Evolutionary conservation across 2,797 vertebrate species (phyloP), one percentile per base, ranked within the genome.

Genomic region (Lagocephalus sceleratus): DNA sequence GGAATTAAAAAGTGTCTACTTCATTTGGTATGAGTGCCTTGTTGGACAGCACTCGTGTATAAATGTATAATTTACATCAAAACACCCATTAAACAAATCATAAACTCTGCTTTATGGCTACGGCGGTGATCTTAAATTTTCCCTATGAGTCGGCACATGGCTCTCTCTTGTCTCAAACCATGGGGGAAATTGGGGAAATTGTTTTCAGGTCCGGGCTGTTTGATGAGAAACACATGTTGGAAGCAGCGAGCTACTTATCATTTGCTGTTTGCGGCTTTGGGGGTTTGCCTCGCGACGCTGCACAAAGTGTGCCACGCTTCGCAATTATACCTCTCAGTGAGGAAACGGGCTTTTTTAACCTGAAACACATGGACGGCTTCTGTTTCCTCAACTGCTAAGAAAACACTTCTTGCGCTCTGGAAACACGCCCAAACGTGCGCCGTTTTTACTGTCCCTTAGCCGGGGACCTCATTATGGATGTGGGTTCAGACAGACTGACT

Each of bases 151-250:
- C 84, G 84, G 76, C 68, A 80, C 73, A 67, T 87, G 83, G 85
- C 83, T 81, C 77, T 64, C 63, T 79, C 78, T 92, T 94, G 92
- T 94, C 85, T 90, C 84, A 73, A 91, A 91, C 92, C 92, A 85
- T 89, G 83, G 85, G 87, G 92, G 93, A 95, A 94, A 94, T 92
- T 91, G 90, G 16, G 87, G 84, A 93, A 94, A 93, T 92, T 90
- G 91, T 93, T 94, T 94, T 90, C 90, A 91, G 86, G 90, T 92
- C 86, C 81, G 49, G 75, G 85, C 85, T 83, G 73, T 88, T 84
- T 93, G 91, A 95, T 94, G 86, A 91, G 91, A 92, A 93, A 89
- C 95, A 96, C 89, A 92, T 95, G 94, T 92, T 89, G 75, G 71
- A 75, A 61, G 87, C 86, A 82, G 85, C 63, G 81, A 79, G 89